Base-by-base conservation (phyloP, 2,888 invertebrate genomes). In the Melieria omissa region DNA sequence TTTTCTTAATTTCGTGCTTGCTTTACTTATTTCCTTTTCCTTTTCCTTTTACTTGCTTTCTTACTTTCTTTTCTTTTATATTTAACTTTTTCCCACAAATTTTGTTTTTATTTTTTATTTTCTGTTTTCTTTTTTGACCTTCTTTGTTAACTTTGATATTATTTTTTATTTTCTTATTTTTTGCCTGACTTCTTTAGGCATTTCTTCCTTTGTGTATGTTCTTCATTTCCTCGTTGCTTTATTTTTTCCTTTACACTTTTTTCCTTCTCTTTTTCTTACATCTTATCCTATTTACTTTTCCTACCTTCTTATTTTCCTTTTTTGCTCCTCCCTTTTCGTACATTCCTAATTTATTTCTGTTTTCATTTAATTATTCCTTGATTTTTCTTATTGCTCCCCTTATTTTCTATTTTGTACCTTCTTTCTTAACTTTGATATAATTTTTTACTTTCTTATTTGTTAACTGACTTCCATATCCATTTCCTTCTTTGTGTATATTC, bases 91-190 rank as follows among this genome's bases (percentile, higher is more conserved):
- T 1, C 42, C 44, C 14, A 12, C 16, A 29, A 41, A n/a, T 49
- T 60, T 49, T 61, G n/a, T 44, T 47, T 65, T 5, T 29, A 8
- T n/a, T 14, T 55, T 65, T 55, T 46, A 55, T 57, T 65, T 57
- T 12, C 12, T 49, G 9, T 49, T 12, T 49, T 49, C 49, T 49
- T 12, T 49, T 49, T 12, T 49, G 2, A 8, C 12, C 49, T 49
- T 49, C 49, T 49, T 49, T 12, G 2, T 12, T 49, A 10, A 8
- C 12, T 49, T 12, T 49, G 9, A 29, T 49, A 10, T 12, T 49
- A 10, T 12, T 49, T 2, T 49, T 49, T 12, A 10, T 49, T 12
- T 3, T 12, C 12, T 49, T 12, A 10, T 49, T 12, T 49, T 12
- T 49, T 49, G 1, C 12, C 12, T 12, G 8, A 9, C 14, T 57